Evolutionary conservation across 2,888 invertebrate species (phyloP).

Genomic region (Alentia gelatinosa): DNA sequence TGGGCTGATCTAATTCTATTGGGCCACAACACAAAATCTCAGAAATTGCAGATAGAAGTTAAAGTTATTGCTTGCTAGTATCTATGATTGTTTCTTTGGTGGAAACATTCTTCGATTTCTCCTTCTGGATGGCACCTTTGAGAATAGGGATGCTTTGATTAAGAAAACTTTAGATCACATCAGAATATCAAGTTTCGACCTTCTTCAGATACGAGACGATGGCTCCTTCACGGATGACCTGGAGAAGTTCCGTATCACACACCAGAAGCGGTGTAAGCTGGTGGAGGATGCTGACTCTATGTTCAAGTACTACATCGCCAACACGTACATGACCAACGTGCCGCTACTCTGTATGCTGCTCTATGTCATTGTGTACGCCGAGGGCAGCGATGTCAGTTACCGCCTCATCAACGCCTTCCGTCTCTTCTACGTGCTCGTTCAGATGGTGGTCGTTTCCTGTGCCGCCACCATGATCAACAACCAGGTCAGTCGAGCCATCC

Average conservation of each 20-base stretch:
- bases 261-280: conserved; percentile 66
- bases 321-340: conserved; percentile 64
- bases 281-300: conserved; percentile 61
- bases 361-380: conserved; percentile 61
- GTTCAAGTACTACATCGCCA: conserved; percentile 64
- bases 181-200: too few relatives aligned
- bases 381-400: conserved; percentile 54
- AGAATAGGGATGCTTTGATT: too few relatives aligned
- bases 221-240: conserved; percentile 63
- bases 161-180: too few relatives aligned
- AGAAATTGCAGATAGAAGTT: too few relatives aligned
- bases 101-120: too few relatives aligned
- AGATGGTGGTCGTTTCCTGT: conserved; percentile 61
- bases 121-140: too few relatives aligned
- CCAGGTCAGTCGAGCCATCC: conserved; percentile 64
- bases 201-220: conserved; percentile 56
- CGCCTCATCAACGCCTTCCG: conserved; percentile 57
- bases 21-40: too few relatives aligned
- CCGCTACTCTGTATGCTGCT: conserved; percentile 63
- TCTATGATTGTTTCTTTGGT: too few relatives aligned
- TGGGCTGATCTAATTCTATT: too few relatives aligned
- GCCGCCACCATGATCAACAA: conserved; percentile 64
- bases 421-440: conserved; percentile 60
- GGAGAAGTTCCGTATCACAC: conserved; percentile 69
- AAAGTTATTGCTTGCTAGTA: too few relatives aligned